These are phyloP conservation scores for Apocrypta bakeri DNA, from an alignment of 1,140 invertebrate genomes.

Conservation along the genomic window DNA sequence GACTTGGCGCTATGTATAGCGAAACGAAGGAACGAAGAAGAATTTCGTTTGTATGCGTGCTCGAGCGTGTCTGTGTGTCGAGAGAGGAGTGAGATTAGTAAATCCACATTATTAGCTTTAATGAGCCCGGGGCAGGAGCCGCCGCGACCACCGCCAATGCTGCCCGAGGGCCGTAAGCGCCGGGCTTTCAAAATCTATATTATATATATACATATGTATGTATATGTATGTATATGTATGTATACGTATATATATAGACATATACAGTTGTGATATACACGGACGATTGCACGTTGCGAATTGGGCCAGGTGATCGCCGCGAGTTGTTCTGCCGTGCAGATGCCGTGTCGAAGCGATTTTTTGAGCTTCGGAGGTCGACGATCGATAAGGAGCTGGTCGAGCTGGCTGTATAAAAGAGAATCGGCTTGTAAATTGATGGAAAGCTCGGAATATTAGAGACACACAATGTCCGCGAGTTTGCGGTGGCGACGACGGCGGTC, in stretches of 20 bases:
- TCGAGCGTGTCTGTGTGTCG: too few relatives aligned
- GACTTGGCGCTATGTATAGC: neutral
- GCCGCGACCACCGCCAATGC: constrained; percentile 59
- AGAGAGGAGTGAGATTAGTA: constrained; percentile 62
- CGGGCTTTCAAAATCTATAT: constrained; percentile 16
- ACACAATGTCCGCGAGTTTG: neutral
- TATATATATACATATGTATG: neutral
- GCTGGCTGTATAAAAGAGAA: neutral
- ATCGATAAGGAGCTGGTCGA: neutral
- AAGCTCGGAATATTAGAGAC: neutral
- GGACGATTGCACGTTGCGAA: neutral
- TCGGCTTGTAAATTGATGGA: neutral
- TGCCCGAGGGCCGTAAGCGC: constrained; percentile 57
- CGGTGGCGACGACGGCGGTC: constrained; percentile 52
- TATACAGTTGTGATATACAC: neutral
- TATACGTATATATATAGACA: neutral
- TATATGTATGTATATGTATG: constrained; percentile 13
- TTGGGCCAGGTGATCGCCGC: neutral
- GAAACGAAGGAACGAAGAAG: neutral
- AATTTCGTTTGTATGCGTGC: neutral
- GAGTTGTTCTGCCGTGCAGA: neutral
- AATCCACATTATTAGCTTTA: constrained; percentile 71
- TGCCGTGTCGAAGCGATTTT: neutral
- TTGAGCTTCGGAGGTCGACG: too few relatives aligned
- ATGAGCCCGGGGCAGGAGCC: constrained; percentile 59